Conservation (phyloP, 1,140 invertebrate genomes). For the Kradibia gibbosae region DNA sequence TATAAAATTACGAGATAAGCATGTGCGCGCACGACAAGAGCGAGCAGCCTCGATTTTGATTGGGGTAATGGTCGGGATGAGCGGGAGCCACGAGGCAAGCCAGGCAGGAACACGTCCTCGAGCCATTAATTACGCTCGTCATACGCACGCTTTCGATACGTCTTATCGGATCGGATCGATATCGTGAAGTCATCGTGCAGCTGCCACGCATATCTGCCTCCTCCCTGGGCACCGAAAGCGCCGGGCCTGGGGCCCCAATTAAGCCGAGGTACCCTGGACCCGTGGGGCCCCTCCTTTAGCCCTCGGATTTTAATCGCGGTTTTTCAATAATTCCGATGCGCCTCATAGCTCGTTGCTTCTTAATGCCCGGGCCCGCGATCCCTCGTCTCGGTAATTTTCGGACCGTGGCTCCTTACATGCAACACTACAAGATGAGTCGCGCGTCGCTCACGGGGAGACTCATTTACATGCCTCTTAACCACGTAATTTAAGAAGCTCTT, state of each 20-base stretch:
- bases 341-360: background rate
- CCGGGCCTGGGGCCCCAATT: slow-evolving; percentile 14
- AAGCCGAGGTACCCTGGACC: slow-evolving; percentile 33
- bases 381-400: background rate
- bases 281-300: background rate
- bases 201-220: slow-evolving; percentile 25
- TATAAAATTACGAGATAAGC: slow-evolving; percentile 22
- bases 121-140: slow-evolving; percentile 41
- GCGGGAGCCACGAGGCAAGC: background rate
- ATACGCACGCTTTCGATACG: slow-evolving; percentile 22
- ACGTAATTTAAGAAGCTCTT: background rate
- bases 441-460: background rate
- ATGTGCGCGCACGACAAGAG: background rate
- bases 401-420: too few relatives aligned
- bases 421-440: background rate
- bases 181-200: slow-evolving; percentile 45
- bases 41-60: slow-evolving; percentile 11
- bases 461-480: background rate
- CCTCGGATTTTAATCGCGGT: slow-evolving; percentile 14
- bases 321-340: slow-evolving; percentile 35
- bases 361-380: background rate
- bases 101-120: background rate
- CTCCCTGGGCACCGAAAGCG: slow-evolving; percentile 2
- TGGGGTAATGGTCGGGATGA: background rate
- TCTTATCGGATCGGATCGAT: slow-evolving; percentile 37